Evolutionary conservation across 2,888 invertebrate genomes (phyloP), one percentile per base, ranked within the genome.

Genomic region (Sphaerolaimus hirsutus): DNA sequence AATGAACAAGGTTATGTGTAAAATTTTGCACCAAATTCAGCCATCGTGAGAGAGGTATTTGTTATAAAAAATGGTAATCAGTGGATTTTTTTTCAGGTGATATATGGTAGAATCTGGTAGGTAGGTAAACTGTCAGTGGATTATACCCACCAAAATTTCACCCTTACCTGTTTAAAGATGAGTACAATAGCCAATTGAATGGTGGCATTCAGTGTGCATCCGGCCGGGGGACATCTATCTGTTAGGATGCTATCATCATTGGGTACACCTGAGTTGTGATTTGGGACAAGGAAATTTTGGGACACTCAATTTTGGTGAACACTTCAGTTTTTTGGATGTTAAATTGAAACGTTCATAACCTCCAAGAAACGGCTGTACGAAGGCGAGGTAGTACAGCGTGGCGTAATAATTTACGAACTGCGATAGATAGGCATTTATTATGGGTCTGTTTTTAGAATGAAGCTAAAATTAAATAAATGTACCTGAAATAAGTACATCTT

Each of bases 371-470:
- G 40, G 45, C n/a, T 49, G 45, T 19, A 91, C 87, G 65, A 91
- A 89, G 0, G 89, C 89, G 54, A 89, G 84, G 64, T 89, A 89
- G 69, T 89, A 81, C 61, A 89, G 82, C 2, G 86, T 83, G n/a
- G 84, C 80, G 68, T 87, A 89, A 65, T 84, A 86, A 66, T 89
- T 89, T 43, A 87, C 81, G 67, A 89, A 87, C 67, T n/a, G n/a
- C n/a, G n/a, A n/a, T n/a, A n/a, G n/a, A n/a, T n/a, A n/a, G n/a
- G n/a, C n/a, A n/a, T n/a, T n/a, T n/a, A n/a, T n/a, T n/a, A n/a
- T n/a, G n/a, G n/a, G n/a, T n/a, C n/a, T n/a, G n/a, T n/a, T n/a
- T n/a, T n/a, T n/a, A n/a, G n/a, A n/a, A n/a, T n/a, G n/a, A n/a
- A n/a, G n/a, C n/a, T n/a, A n/a, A n/a, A n/a, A n/a, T n/a, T n/a